These are phyloP conservation scores for Hemithea aestivaria DNA, from an alignment of 2,888 invertebrate genomes.

Conservation along the genomic window DNA sequence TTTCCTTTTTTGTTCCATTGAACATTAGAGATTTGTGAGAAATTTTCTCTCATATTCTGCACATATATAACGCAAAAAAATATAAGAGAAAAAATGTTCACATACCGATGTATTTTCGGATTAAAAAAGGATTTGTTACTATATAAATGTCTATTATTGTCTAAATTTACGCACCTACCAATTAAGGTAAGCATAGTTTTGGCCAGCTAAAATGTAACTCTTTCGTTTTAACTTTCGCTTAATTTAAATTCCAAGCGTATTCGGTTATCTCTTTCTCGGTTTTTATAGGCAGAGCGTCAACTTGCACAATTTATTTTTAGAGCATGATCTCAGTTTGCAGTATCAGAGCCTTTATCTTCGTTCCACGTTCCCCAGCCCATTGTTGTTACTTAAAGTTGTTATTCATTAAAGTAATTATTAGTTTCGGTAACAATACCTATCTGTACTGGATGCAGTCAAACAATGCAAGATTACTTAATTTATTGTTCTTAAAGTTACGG, in stretches of 20 bases:
- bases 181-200: constrained; percentile 20
- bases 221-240: constrained; percentile 27
- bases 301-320: constrained; percentile 25
- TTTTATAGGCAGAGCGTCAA: constrained; percentile 17
- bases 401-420: constrained; percentile 44
- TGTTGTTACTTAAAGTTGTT: constrained; percentile 32
- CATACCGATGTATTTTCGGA: too few relatives aligned
- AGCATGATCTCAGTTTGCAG: constrained; percentile 24
- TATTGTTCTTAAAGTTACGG: constrained; percentile 21
- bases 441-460: constrained; percentile 26
- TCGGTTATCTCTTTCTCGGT: constrained; percentile 19
- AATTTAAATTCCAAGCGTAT: constrained; percentile 29
- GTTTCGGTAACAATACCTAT: constrained; percentile 48
- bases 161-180: constrained; percentile 10
- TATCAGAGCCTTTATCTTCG: constrained; percentile 19
- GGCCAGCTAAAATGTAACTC: constrained; percentile 16
- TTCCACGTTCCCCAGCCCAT: constrained; percentile 27
- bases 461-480: constrained; percentile 39
- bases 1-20: constrained; percentile 19
- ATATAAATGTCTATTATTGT: too few relatives aligned
- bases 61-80: too few relatives aligned
- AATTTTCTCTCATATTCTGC: constrained; percentile 4
- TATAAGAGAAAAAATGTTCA: too few relatives aligned
- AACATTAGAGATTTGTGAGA: constrained; percentile 15
- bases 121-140: too few relatives aligned